Evolutionary conservation across 2,888 invertebrate species (phyloP).

Genomic region (Diogma glabrata): DNA sequence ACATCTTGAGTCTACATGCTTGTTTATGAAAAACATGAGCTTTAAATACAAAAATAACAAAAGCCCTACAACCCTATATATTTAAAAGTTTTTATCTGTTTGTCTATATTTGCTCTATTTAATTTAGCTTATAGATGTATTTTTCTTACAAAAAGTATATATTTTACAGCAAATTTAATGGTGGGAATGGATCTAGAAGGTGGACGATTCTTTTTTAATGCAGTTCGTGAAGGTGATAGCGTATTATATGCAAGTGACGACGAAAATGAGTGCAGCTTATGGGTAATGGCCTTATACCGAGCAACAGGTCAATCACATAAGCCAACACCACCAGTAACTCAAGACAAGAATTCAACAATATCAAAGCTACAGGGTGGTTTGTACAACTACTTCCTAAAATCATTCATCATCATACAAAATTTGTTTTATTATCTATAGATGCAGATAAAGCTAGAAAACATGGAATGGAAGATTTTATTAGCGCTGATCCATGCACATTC

Average conservation of each 20-base stretch:
- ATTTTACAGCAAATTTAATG: constrained; percentile 85
- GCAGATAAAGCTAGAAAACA: constrained; percentile 81
- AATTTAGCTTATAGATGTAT: background rate
- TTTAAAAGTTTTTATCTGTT: background rate
- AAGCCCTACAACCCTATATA: too few relatives aligned
- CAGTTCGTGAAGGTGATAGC: constrained; percentile 95
- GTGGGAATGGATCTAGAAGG: constrained; percentile 90
- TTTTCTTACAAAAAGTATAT: too few relatives aligned
- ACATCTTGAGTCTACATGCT: too few relatives aligned
- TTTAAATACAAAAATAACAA: background rate
- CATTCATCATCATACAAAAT: too few relatives aligned
- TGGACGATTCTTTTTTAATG: constrained; percentile 94
- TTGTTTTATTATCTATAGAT: constrained; percentile 25
- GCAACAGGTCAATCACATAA: constrained; percentile 99
- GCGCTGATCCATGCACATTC: constrained; percentile 96
- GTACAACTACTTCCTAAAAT: constrained; percentile 13
- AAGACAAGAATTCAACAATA: constrained; percentile 76
- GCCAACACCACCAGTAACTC: constrained; percentile 85
- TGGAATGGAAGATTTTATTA: constrained; percentile 98
- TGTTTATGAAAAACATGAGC: too few relatives aligned
- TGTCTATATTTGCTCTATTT: background rate
- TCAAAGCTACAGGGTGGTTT: constrained; percentile 87
- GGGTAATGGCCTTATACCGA: constrained; percentile 98
- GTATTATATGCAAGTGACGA: constrained; percentile 93
- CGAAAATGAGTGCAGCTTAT: constrained; percentile 94